Conservation (phyloP, 2,797 vertebrate genomes). For the Acanthurus tractus region DNA sequence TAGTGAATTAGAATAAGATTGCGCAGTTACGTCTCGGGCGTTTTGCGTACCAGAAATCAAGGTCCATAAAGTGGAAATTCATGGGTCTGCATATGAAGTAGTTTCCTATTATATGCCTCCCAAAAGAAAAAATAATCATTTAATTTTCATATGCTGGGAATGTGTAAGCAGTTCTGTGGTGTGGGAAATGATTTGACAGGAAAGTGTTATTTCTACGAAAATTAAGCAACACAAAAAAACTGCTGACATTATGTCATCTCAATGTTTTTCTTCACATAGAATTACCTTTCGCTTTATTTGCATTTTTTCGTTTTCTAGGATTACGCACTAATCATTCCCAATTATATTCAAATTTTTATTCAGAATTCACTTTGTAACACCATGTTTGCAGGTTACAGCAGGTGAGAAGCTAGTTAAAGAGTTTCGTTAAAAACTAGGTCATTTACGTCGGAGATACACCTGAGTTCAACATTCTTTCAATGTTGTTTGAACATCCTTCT, state of each 20-base stretch:
- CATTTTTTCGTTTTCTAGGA: slow-evolving; percentile 18
- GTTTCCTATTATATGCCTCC: slow-evolving; percentile 47
- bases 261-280: slow-evolving; percentile 25
- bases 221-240: slow-evolving; percentile 25
- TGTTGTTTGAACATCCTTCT: slow-evolving; percentile 67
- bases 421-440: slow-evolving; percentile 73
- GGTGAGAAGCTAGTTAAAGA: slow-evolving; percentile 48
- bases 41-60: slow-evolving; percentile 73
- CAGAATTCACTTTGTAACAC: slow-evolving; percentile 9
- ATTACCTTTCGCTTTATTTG: slow-evolving; percentile 20
- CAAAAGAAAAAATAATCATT: slow-evolving; percentile 75
- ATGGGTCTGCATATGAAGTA: slow-evolving; percentile 68
- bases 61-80: slow-evolving; percentile 69
- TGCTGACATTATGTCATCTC: slow-evolving; percentile 11
- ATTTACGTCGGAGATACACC: slow-evolving; percentile 64
- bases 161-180: slow-evolving; percentile 44
- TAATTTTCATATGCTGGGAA: slow-evolving; percentile 55
- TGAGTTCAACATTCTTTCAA: slow-evolving; percentile 71
- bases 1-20: slow-evolving; percentile 76
- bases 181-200: slow-evolving; percentile 58
- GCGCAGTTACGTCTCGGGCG: slow-evolving; percentile 63
- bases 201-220: slow-evolving; percentile 25
- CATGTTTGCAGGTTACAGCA: slow-evolving; percentile 6
- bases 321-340: slow-evolving; percentile 25
- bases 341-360: slow-evolving; percentile 17